Base-by-base conservation (phyloP, 2,797 vertebrate genomes). In the Tangara arthus region DNA sequence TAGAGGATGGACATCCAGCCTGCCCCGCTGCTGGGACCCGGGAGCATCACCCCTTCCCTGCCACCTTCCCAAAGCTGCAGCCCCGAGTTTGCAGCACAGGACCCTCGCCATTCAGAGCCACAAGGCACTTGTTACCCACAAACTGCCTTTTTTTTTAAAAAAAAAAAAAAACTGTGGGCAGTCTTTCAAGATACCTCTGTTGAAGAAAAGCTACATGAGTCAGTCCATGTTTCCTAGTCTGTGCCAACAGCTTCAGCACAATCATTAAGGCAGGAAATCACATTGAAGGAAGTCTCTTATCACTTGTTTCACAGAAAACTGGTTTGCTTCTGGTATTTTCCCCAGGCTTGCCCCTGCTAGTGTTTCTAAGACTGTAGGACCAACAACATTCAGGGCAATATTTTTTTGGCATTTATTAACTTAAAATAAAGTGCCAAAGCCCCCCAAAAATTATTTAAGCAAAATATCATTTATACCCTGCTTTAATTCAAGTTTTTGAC, bases 41-140 rank as follows among this genome's bases (percentile, higher is more conserved):
- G 17, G 30, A 68, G 15, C 42, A 26, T 42, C 39, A 11, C 1
- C 8, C 20, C 3, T 44, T 8, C 61, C 59, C 41, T 60, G 26
- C 2, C 46, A 56, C 21, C 14, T 19, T 47, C 9, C 22, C 23
- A 2, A 4, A 1, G 5, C 13, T 82, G 52, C 61, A 86, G 30
- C 6, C 7, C n/a, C 27, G 10, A 34, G 5, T 8, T n/a, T 44
- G 8, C 46, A 60, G 8, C 2, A 3, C 0, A 42, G 4, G 2
- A 53, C 11, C 17, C 15, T 17, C 2, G 6, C 20, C 17, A 35
- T 32, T 27, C 27, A 47, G 11, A 49, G 12, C 20, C 41, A 50
- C 42, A 57, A 1, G 18, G 2, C 8, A 27, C 11, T 22, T 41
- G 10, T 16, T n/a, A 42, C 4, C 4, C 15, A 4, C 17, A 73